Base-by-base conservation (phyloP, 2,113 vertebrate species). In the Hiodon alosoides region DNA sequence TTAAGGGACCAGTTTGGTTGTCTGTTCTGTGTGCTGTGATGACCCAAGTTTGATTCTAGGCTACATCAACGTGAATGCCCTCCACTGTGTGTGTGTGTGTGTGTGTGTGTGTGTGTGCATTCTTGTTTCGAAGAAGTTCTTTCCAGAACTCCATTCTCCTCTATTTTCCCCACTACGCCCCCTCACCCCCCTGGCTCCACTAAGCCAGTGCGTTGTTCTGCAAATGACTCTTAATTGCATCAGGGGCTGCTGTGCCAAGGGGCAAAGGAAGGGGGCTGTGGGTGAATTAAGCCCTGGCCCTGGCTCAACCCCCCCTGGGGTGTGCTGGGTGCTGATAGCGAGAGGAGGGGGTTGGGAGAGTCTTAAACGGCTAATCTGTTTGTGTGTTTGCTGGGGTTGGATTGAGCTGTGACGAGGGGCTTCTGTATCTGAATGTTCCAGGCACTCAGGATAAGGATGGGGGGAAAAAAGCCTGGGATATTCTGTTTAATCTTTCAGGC, bases 211-310 rank as follows among this genome's bases (percentile, higher is more conserved):
- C 85, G 80, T 31, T 31, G 31, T 90, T 90, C 87, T 85, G 85
- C 87, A 91, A 91, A 92, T 91, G 87, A 92, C 89, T 92, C 91
- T 90, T 92, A 91, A 92, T 92, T 92, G 90, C 91, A 91, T 92
- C 90, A 92, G 85, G 86, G 85, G 86, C 86, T 88, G 87, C 91
- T 90, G 89, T 91, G 86, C 87, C 81, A 86, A 84, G 81, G 86
- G 82, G 87, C 79, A 82, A 81, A 86, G 83, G 83, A 82, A 85
- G 83, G 82, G 84, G 89, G 81, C 85, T 83, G 84, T 58, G 71
- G 80, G 75, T 53, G 58, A 80, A 81, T 83, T 91, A 91, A 92
- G 91, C 91, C 84, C 86, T 85, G 88, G 90, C 91, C 88, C 90
- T 87, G 89, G 90, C 90, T 90, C 89, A 85, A 90, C 87, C 91